phyloP scores from a whole-genome alignment of 1,140 invertebrate genomes.

The Ostrea edulis region DNA sequence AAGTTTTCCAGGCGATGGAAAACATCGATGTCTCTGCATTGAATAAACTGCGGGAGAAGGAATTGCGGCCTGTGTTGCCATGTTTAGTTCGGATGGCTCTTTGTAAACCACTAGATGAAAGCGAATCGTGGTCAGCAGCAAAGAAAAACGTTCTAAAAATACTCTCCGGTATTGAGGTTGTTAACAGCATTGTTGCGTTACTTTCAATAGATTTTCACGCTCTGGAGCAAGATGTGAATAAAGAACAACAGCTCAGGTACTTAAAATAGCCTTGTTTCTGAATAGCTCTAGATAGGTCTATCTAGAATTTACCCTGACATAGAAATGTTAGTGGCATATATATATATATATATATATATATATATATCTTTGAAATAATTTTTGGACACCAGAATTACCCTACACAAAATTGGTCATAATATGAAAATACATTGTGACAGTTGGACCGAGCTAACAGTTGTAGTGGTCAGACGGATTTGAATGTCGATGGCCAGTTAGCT shows the following conservation, averaged over 20 bases:
- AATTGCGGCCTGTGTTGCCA: conserved; percentile 93
- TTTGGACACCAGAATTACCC: too few species aligned
- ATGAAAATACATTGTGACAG: too few species aligned
- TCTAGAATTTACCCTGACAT: too few species aligned
- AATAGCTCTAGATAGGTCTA: too few species aligned
- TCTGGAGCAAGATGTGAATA: conserved; percentile 94
- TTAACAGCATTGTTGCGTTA: conserved; percentile 95
- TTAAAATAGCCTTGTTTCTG: too few species aligned
- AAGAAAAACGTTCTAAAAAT: conserved; percentile 93
- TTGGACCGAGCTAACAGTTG: too few species aligned
- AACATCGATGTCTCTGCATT: conserved; percentile 88
- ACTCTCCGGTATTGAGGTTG: conserved; percentile 93
- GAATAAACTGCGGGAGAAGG: conserved; percentile 84
- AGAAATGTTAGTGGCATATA: too few species aligned
- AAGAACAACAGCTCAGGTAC: conserved; percentile 93
- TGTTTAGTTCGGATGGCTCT: conserved; percentile 95
- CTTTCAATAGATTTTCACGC: conserved; percentile 96
- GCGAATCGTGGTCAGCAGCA: conserved; percentile 89
- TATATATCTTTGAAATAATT: too few species aligned
- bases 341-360: too few species aligned
- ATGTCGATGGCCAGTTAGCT: too few species aligned
- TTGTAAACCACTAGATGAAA: conserved; percentile 92
- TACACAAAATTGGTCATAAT: too few species aligned
- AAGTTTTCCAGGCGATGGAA: conserved; percentile 87
- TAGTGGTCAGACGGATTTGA: too few species aligned